These are phyloP conservation scores for Masnerella sp. DNA, from an alignment of 2,888 invertebrate species.

Conservation along the genomic window DNA sequence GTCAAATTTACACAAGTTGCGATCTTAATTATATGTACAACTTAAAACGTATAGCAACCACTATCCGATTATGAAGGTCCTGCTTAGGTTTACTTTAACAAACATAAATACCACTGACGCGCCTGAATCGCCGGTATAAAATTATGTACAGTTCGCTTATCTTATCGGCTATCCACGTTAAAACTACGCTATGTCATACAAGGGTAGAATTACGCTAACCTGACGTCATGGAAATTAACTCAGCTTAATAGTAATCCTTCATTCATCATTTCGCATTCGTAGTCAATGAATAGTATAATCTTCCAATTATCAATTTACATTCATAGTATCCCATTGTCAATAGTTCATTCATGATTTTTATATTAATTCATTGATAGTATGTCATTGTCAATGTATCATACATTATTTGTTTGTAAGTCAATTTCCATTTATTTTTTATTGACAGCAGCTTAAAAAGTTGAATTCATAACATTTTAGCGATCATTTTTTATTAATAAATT, in stretches of 20 bases:
- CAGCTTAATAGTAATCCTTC: too few relatives aligned
- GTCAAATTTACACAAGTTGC: too few relatives aligned
- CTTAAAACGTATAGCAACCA: conserved; percentile 48
- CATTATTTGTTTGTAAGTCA: neutral
- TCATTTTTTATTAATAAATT: too few relatives aligned
- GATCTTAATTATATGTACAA: conserved; percentile 45
- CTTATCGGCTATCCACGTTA: too few relatives aligned
- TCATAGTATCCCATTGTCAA: neutral
- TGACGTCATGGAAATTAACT: too few relatives aligned
- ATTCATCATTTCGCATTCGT: too few relatives aligned
- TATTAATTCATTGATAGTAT: neutral
- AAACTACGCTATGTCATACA: too few relatives aligned
- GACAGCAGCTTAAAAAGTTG: too few relatives aligned
- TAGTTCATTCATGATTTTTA: neutral
- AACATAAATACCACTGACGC: conserved; percentile 39
- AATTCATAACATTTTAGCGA: too few relatives aligned
- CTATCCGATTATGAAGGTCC: conserved; percentile 38
- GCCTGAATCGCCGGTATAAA: conserved; percentile 34
- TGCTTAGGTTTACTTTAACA: conserved; percentile 14
- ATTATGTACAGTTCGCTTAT: conserved; percentile 46
- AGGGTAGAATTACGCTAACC: too few relatives aligned
- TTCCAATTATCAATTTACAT: conserved; percentile 7
- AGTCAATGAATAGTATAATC: too few relatives aligned
- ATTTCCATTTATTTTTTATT: too few relatives aligned
- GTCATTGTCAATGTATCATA: neutral